Conservation (phyloP, 2,797 vertebrate species). For the Perodicticus potto region DNA sequence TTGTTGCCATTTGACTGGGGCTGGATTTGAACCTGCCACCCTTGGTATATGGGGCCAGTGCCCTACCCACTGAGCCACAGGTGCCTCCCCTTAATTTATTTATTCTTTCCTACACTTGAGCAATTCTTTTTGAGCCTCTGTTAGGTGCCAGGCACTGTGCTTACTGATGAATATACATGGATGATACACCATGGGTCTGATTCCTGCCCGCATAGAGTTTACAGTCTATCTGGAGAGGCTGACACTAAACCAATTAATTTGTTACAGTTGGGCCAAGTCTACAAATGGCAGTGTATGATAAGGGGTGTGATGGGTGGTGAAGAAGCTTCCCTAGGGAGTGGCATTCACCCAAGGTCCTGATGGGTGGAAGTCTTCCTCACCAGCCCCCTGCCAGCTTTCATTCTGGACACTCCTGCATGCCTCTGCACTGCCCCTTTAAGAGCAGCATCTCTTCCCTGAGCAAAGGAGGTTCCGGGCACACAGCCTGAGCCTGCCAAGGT, state of each 20-base stretch:
- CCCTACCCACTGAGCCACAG: no score
- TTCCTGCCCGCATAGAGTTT: not conserved
- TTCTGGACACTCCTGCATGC: not conserved
- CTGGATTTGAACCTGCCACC: no score
- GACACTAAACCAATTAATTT: not conserved
- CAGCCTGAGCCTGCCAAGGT: constrained; percentile 73
- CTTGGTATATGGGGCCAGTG: no score
- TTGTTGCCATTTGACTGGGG: no score
- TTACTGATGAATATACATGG: not conserved
- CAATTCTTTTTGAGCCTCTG: not conserved
- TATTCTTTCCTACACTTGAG: not conserved
- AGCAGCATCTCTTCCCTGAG: constrained; percentile 58
- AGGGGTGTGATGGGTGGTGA: not conserved
- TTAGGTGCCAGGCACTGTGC: not conserved
- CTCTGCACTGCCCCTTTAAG: constrained; percentile 76
- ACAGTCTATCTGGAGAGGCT: not conserved
- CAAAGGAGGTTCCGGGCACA: constrained; percentile 72
- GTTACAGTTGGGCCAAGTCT: not conserved
- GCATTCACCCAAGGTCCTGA: not conserved
- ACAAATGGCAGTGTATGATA: not conserved
- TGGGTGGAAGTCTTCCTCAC: not conserved
- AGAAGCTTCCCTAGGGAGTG: not conserved
- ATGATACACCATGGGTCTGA: not conserved
- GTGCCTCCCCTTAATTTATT: not conserved
- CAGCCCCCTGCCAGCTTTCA: not conserved